Evolutionary conservation across 2,113 vertebrate species (phyloP), one percentile per base, ranked within the genome.

Genomic region (Rhineura floridana): DNA sequence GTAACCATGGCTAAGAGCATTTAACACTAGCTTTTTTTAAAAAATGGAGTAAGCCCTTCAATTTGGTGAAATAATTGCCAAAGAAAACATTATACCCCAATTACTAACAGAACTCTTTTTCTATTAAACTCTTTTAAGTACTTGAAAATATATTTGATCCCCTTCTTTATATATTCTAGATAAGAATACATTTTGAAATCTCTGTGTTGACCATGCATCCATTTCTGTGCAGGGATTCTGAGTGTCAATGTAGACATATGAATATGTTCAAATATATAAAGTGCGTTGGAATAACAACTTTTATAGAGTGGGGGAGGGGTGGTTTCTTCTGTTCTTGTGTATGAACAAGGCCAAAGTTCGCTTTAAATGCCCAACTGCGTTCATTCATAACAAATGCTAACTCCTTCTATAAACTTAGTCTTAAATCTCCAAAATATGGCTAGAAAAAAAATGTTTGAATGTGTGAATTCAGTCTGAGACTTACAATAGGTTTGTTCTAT

Each of bases 91-190:
- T 67, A 73, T 73, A 10, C 86, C 36, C 55, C 75, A 59, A 13
- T 78, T 44, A 52, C 36, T 44, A 84, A 55, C 13, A 42, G 36
- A 19, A 11, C 25, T 84, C 36, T 62, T 73, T 59, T 52, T 25
- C 28, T 73, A 39, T 30, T 48, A 39, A 55, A 73, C 28, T 23
- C 67, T 83, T n/a, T 73, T 90, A 62, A 86, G 30, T 90, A 90
- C 83, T 94, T 94, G 91, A 94, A 93, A 77, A 93, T 83, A 88
- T 67, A 88, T 28, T 12, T 84, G 59, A 88, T 79, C 86, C 28
- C 86, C 90, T 69, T 0, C 82, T 92, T 93, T 93, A 92, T 85
- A 62, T 91, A 69, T 21, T 80, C 12, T 28, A 33, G 21, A 5
- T 5, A 87, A 76, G 81, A 73, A 89, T 52, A 90, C 91, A 62